Evolutionary conservation across 2,797 vertebrate species (phyloP), one percentile per base, ranked within the genome.

Genomic region (Eulemur albifrons): DNA sequence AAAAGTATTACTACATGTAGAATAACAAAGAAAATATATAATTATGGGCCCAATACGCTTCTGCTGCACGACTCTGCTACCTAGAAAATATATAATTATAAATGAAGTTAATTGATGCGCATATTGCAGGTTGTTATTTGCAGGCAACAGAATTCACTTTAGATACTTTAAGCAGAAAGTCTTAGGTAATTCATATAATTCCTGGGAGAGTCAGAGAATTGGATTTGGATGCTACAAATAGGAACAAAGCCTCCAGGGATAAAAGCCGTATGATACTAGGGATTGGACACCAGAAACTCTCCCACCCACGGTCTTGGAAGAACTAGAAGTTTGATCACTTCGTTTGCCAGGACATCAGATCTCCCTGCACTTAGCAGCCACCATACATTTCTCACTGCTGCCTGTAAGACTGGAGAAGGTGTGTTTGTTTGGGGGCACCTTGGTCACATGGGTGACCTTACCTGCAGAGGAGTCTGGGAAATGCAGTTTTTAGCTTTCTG

Each of bases 381-480:
- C n/a, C 40, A 25, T 20, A 20, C 43, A 4, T 32, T 21, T 23
- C 27, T 52, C 38, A 35, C 72, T n/a, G 70, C 70, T n/a, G 20
- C 48, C 35, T 12, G 0, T 73, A 43, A 52, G n/a, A 52, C 30
- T 83, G 4, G 30, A 90, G 81, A 72, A 72, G 65, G 35, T 81
- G 40, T 38, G 50, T 75, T 63, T 73, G 18, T 59, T 54, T 43
- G 13, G 67, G 9, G 15, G 13, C 7, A 43, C 27, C 69, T 63
- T 38, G 61, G 43, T 76, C 87, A 32, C 45, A 7, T 23, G 35
- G 17, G 20, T 25, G 59, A 35, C 38, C 4, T 76, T 57, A 32
- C 25, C 38, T 63, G 59, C 54, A 86, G 92, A 85, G 65, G 38
- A 17, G 10, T 93, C 80, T 94, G 87, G 92, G 70, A 96, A 88